Conservation (phyloP, 2,888 invertebrate genomes). For the Eueremaeus valkanovi region DNA sequence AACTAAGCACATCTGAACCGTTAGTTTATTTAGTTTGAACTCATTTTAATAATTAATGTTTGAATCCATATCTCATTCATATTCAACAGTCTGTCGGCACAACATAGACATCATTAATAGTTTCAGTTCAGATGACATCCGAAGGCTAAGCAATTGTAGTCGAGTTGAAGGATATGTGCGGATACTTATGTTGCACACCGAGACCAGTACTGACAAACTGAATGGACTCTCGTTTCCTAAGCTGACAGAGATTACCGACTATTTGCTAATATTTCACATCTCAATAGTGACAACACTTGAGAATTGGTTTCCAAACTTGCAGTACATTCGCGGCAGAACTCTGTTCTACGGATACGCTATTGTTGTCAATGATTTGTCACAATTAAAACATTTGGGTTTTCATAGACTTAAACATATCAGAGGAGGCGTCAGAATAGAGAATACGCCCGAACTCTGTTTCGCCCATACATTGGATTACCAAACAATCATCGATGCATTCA, state of each 20-base stretch:
- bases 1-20: too few relatives aligned
- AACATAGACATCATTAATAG: too few relatives aligned
- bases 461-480: background rate
- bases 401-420: conserved; percentile 73
- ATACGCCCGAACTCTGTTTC: conserved; percentile 76
- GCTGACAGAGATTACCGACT: conserved; percentile 85
- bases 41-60: too few relatives aligned
- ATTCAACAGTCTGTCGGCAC: too few relatives aligned
- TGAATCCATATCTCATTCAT: too few relatives aligned
- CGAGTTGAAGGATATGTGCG: background rate
- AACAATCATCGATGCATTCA: too few relatives aligned
- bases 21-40: too few relatives aligned
- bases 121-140: too few relatives aligned
- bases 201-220: background rate
- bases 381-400: conserved; percentile 72
- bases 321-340: conserved; percentile 81
- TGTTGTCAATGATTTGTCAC: conserved; percentile 70
- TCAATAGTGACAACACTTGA: conserved; percentile 73
- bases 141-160: background rate
- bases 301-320: conserved; percentile 86
- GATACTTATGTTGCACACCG: background rate
- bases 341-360: conserved; percentile 81
- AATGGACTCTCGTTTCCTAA: conserved; percentile 69
- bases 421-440: conserved; percentile 83
- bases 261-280: conserved; percentile 75